Evolutionary conservation across 2,888 invertebrate species (phyloP).

Genomic region (Furcula furcula): DNA sequence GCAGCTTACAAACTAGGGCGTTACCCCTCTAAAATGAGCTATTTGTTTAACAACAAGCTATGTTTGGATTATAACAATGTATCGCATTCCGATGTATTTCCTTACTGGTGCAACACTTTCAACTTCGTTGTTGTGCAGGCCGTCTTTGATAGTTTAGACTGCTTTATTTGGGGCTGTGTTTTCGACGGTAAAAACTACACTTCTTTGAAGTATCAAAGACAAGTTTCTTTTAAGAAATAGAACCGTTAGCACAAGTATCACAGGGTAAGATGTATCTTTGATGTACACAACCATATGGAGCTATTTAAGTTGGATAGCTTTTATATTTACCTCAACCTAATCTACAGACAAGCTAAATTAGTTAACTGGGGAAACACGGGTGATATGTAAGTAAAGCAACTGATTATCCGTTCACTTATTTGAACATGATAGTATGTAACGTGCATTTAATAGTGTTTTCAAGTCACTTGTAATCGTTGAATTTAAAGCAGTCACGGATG

Average conservation of each 20-base stretch:
- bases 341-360: no score
- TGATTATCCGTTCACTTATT: neutral
- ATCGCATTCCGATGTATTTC: conserved; percentile 47
- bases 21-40: conserved; percentile 70
- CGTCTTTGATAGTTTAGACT: conserved; percentile 24
- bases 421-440: conserved; percentile 2
- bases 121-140: conserved; percentile 19
- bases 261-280: no score
- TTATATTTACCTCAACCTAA: no score
- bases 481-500: conserved; percentile 28
- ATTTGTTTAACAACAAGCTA: conserved; percentile 66
- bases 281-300: no score
- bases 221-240: no score
- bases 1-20: conserved; percentile 72
- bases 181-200: conserved; percentile 24
- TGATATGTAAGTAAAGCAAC: no score
- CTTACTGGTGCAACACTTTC: conserved; percentile 19
- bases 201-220: conserved; percentile 30
- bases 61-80: conserved; percentile 62
- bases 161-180: conserved; percentile 18
- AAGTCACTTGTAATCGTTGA: conserved; percentile 22
- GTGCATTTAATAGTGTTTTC: conserved; percentile 14
- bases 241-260: no score
- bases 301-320: no score
- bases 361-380: no score